phyloP scores from a whole-genome alignment of 2,797 vertebrate species.

The Phataginus tricuspis region DNA sequence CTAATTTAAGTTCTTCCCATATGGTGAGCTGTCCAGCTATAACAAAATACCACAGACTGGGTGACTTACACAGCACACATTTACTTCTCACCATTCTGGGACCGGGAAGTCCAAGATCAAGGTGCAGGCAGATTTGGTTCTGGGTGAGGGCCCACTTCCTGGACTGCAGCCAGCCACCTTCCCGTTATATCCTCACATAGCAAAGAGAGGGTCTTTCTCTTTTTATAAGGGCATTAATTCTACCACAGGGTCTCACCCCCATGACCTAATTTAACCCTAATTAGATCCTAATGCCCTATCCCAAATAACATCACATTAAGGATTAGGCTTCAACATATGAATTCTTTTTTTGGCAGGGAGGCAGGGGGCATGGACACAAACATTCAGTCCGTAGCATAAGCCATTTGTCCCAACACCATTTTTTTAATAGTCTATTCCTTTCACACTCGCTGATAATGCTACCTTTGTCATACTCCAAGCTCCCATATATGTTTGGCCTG shows the following conservation, averaged over 20 bases:
- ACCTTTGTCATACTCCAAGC: background rate
- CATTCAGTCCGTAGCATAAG: background rate
- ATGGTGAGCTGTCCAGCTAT: background rate
- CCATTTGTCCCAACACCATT: background rate
- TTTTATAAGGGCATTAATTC: background rate
- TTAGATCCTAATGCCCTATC: background rate
- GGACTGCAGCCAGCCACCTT: background rate
- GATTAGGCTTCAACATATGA: background rate
- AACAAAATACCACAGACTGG: background rate
- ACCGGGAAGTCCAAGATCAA: background rate
- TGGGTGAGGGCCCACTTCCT: background rate
- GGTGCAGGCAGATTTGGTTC: background rate
- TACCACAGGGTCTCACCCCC: background rate
- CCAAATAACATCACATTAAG: background rate
- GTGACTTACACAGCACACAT: background rate
- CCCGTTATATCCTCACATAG: background rate
- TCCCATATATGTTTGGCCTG: background rate
- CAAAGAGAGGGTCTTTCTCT: background rate
- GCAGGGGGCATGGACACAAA: background rate
- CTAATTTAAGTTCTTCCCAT: conserved; percentile 3
- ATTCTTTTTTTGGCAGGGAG: no score
- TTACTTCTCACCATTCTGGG: background rate
- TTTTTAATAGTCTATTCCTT: background rate
- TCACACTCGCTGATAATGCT: background rate
- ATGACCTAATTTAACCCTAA: background rate